Evolutionary conservation across 2,113 vertebrate species (phyloP), one percentile per base, ranked within the genome.

Genomic region (Dromaius novaehollandiae): DNA sequence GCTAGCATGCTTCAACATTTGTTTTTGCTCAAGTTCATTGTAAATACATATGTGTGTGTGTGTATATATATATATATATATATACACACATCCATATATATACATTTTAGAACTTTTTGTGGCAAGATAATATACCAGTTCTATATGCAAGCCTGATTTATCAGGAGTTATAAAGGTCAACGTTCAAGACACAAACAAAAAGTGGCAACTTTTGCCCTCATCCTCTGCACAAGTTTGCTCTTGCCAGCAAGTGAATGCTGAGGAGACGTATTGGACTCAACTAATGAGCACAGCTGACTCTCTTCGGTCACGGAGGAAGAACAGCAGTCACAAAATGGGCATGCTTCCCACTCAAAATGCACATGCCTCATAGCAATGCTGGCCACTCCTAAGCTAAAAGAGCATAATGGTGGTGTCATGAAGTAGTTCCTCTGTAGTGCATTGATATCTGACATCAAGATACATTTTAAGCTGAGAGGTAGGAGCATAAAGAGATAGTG

Each of bases 291-390:
- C 32, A 53, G 15, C 25, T 1, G 7, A 74, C 36, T 26, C 44
- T 53, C 7, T 68, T 17, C 51, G 18, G n/a, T 75, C 18, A n/a
- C 4, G 2, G 26, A 69, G 16, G 13, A 26, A n/a, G 36, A 81
- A 25, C 1, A 78, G 50, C 30, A 84, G 36, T 32, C 28, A 22
- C 4, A 50, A 60, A 90, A 42, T 0, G 0, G 24, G 13, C 30
- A 16, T 0, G 0, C 64, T 26, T 81, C 25, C 13, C 26, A 86
- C 4, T 26, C n/a, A 5, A 28, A 71, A 38, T 8, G 2, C 7
- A 25, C 0, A 0, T 12, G 14, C 51, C 75, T 1, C 0, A 9
- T 34, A 69, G 34, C n/a, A 82, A 6, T n/a, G 36, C 28, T 51
- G 36, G 18, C 2, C n/a, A 84, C 28, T 6, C 4, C 4, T 9